A percentile compares a stretch with the other conserved stretches of the same genome.
phyloP scores from a whole-genome alignment of 2,888 invertebrate genomes.

The Alloscopus bannaensis region DNA sequence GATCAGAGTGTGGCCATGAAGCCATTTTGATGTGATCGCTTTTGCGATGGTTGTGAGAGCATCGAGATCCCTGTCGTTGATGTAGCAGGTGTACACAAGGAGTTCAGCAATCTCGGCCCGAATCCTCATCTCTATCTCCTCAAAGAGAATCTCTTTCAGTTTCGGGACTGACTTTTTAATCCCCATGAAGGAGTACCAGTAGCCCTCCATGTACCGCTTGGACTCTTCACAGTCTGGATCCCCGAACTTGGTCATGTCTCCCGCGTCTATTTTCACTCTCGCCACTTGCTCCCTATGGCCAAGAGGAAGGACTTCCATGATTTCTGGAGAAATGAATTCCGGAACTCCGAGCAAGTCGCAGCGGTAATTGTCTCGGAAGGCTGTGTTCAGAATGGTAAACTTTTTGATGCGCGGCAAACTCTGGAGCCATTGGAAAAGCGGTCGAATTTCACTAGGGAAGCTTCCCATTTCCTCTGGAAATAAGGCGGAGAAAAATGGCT shows the following conservation, averaged over 20 bases:
- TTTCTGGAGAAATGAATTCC: conserved; percentile 52
- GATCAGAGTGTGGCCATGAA: conserved; percentile 31
- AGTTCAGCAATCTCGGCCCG: conserved; percentile 47
- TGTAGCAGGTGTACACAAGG: conserved; percentile 55
- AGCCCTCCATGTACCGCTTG: conserved; percentile 52
- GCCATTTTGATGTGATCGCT: conserved; percentile 26
- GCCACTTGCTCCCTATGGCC: conserved; percentile 53
- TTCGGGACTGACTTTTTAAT: conserved; percentile 50
- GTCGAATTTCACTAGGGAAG: conserved; percentile 34
- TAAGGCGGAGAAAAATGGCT: conserved; percentile 42
- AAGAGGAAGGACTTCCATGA: conserved; percentile 53
- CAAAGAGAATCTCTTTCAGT: conserved; percentile 51
- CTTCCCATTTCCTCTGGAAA: conserved; percentile 52
- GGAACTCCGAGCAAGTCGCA: conserved; percentile 39
- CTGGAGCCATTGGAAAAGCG: conserved; percentile 37
- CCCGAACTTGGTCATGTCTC: conserved; percentile 42
- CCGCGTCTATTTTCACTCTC: conserved; percentile 44
- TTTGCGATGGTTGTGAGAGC: conserved; percentile 24
- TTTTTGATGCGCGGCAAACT: conserved; percentile 47
- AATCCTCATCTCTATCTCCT: conserved; percentile 48
- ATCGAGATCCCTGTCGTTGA: conserved; percentile 53
- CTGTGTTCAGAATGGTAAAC: conserved; percentile 50
- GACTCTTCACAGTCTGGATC: conserved; percentile 56
- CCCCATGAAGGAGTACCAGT: conserved; percentile 58
- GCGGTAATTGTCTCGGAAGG: conserved; percentile 53